Percentiles rank a stretch among this genome's conserved stretches.
Conservation (phyloP, 2,797 vertebrate species). For the Mormyrus hasselquistii region DNA sequence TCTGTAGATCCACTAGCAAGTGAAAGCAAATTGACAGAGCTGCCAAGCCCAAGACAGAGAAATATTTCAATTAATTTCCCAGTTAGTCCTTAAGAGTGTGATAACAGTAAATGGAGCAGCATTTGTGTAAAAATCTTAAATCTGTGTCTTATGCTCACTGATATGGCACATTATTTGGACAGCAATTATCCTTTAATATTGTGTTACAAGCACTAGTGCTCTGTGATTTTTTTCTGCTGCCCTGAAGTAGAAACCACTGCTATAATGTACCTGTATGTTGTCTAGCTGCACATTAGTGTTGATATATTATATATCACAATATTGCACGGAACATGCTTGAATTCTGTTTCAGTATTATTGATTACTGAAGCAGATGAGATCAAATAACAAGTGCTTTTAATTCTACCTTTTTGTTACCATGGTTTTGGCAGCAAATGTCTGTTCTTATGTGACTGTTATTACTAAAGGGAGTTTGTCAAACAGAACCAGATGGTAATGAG, state of each 20-base stretch:
- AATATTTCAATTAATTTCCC: conserved; percentile 39
- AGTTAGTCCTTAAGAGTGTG: background rate
- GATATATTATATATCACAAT: background rate
- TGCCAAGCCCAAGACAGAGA: conserved; percentile 26
- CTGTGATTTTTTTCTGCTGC: background rate
- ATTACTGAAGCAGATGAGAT: background rate
- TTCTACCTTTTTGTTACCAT: background rate
- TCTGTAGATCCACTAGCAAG: background rate
- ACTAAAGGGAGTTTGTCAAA: background rate
- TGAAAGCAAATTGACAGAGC: background rate
- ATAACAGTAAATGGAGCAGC: background rate
- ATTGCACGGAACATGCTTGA: background rate
- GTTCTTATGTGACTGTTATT: background rate
- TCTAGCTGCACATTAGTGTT: background rate
- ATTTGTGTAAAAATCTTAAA: background rate
- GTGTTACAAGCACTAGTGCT: background rate
- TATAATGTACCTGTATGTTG: background rate
- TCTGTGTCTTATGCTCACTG: background rate
- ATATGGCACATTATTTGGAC: background rate
- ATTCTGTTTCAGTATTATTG: background rate
- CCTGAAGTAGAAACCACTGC: background rate
- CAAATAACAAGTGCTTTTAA: background rate
- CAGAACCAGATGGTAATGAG: background rate
- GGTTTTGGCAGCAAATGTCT: background rate
- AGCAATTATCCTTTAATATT: background rate